These are phyloP conservation scores for Antheraea mylitta DNA, from an alignment of 1,140 invertebrate genomes.

Conservation along the genomic window DNA sequence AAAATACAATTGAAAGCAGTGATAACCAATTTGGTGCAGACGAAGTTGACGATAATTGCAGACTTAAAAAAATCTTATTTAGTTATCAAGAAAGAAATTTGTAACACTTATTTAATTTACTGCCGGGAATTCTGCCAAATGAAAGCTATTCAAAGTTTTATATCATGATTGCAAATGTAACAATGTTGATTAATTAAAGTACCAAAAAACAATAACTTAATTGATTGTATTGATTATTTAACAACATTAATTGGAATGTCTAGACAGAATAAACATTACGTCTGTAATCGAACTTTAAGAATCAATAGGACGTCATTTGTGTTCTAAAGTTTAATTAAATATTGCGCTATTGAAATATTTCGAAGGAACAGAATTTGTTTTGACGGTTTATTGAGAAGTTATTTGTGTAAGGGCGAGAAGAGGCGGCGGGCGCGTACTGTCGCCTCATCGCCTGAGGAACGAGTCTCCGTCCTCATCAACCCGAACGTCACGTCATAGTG, in stretches of 20 bases:
- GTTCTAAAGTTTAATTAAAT: neutral
- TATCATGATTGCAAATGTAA: no score
- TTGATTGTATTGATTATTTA: neutral
- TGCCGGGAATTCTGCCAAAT: no score
- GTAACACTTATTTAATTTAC: no score
- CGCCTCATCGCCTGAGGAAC: neutral
- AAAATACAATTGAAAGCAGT: no score
- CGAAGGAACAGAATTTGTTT: neutral
- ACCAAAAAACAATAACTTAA: neutral
- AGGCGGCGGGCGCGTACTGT: neutral
- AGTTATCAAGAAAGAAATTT: no score
- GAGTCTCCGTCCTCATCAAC: neutral
- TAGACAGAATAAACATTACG: neutral
- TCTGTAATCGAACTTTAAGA: neutral
- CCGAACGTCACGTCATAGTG: neutral
- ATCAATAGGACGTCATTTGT: neutral
- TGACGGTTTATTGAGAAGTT: neutral
- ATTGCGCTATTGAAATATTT: neutral
- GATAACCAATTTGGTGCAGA: no score
- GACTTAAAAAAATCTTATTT: no score
- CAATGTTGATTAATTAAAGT: no score
- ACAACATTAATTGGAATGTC: no score
- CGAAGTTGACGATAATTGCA: no score
- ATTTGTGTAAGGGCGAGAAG: neutral
- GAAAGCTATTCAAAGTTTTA: no score